Evolutionary conservation across 2,888 invertebrate species (phyloP), one percentile per base, ranked within the genome.

Genomic region (Nysson spinosus): DNA sequence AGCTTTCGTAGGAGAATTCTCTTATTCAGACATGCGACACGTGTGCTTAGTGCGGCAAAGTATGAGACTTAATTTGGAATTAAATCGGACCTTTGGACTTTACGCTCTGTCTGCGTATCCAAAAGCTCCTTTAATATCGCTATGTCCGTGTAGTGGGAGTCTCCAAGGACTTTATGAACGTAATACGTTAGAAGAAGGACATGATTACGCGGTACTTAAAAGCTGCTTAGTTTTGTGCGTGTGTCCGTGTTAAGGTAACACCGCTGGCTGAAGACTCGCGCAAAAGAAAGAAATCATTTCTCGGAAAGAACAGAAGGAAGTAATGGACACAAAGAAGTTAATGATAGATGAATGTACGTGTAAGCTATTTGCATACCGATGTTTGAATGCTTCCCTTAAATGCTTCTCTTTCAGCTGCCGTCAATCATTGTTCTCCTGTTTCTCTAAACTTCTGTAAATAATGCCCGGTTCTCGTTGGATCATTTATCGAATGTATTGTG

Each of bases 261-360:
- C 40, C 44, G 68, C 35, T 35, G 50, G 49, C 54, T 32, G 51
- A 55, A 43, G 28, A 43, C 22, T 16, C 47, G 42, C 16, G 49
- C 26, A 35, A 19, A 4, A 7, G 20, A 11, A 7, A 5, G 32
- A n/a, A 20, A 12, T 9, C 12, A 6, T 2, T 6, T 2, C 2
- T 46, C 30, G 11, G 6, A 70, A 60, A 69, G 51, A 30, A 30
- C 26, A 16, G 24, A 20, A 11, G 30, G 30, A 20, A 11, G 35
- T 22, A 24, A 51, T 40, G 40, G 24, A 24, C 2, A 34, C 30
- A 2, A 20, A 46, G 50, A 14, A 6, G 60, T 12, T 20, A 51
- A 70, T 75, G 75, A 75, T 72, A 72, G 72, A 75, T 75, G 67
- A 72, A 56, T 58, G 49, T 43, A 34, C 67, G 46, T 51, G 37